Base-by-base conservation (phyloP, 2,888 invertebrate genomes). In the Ptilodon capucinus region DNA sequence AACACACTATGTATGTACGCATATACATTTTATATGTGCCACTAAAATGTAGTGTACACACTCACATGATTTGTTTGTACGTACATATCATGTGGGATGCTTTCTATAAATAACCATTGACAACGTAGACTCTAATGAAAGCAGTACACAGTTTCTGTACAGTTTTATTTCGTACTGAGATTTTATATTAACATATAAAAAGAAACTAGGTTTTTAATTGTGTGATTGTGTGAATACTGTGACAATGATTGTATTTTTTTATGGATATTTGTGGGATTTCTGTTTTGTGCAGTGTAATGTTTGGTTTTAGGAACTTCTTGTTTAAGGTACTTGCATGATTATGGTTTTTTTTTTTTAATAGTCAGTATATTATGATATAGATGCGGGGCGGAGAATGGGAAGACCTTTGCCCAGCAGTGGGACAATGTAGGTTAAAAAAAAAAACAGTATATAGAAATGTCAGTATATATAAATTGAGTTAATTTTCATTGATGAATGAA, bases 31-130 rank as follows among this genome's bases (percentile, higher is more conserved):
- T 36, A 32, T 42, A 54, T 46, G 49, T 59, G 49, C 53, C 61
- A 46, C 48, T 43, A 55, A 53, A 56, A 53, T 58, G 42, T 53
- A 56, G 49, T 56, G 56, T 48, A 60, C 56, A 58, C 57, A 57
- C 54, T 68, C 49, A 60, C 54, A 59, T 52, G 46, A 52, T 54
- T 63, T 68, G 58, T 70, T 68, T 75, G 67, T 69, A 71, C 65
- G 55, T 74, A 64, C 45, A 56, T 75, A 76, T 84, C 82, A 84
- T 68, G 81, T 86, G 83, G 81, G 83, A 74, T 79, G 83, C 48
- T 67, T 66, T 81, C 88, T 89, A 89, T 76, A 82, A 85, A 87
- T 89, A 89, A 71, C 80, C 68, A 67, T 61, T 78, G 74, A 78
- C 81, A 77, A 76, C 66, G 64, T 60, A 65, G 60, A 64, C 56